These are phyloP conservation scores for Elephas maximus DNA, from an alignment of 2,113 vertebrate genomes.

Conservation along the genomic window DNA sequence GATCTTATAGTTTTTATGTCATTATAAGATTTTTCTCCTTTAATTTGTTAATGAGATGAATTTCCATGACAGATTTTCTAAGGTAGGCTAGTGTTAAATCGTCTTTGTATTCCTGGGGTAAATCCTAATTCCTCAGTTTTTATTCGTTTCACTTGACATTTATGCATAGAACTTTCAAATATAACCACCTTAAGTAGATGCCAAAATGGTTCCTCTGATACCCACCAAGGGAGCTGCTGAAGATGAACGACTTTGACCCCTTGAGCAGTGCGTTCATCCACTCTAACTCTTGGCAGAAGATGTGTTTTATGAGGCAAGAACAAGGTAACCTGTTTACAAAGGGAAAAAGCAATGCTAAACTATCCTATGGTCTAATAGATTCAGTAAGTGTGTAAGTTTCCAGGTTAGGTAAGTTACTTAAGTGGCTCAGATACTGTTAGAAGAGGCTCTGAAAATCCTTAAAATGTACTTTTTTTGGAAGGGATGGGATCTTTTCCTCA, in stretches of 20 bases:
- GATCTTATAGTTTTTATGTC: background rate
- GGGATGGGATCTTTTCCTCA: background rate
- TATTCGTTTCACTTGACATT: background rate
- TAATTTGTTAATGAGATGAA: constrained; percentile 16
- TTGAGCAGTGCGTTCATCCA: background rate
- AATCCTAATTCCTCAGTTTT: background rate
- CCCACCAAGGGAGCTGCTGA: background rate
- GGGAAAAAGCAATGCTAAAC: background rate
- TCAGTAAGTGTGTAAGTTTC: background rate
- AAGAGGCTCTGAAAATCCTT: background rate
- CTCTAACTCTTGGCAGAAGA: background rate
- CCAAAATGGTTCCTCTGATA: background rate
- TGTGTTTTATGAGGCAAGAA: background rate
- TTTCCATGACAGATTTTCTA: background rate
- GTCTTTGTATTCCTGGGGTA: background rate
- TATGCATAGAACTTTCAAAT: background rate
- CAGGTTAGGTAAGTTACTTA: background rate
- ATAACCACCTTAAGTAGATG: background rate
- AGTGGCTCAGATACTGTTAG: background rate
- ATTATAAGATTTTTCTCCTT: background rate
- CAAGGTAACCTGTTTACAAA: background rate
- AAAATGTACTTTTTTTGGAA: background rate
- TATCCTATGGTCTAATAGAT: background rate
- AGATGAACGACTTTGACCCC: background rate
- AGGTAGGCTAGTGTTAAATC: background rate